Percentiles rank a stretch among this genome's conserved stretches.
Conservation (phyloP, 2,888 invertebrate genomes). For the Monochamus alternatus region DNA sequence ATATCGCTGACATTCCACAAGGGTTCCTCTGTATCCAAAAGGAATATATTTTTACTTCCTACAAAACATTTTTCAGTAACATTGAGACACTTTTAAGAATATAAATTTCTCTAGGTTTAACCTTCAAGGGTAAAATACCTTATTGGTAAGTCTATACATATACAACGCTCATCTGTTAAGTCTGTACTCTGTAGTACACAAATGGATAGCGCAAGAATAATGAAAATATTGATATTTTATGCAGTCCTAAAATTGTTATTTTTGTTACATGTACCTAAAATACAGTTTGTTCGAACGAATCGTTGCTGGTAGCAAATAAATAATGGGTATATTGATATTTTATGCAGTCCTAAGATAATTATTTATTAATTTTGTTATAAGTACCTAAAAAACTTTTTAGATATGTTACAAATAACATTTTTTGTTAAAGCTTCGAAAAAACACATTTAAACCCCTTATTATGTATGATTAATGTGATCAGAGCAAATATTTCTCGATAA, state of each 20-base stretch:
- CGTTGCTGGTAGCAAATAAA: no score
- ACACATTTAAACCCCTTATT: no score
- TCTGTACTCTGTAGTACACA: neutral
- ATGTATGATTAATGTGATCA: no score
- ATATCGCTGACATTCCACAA: slow-evolving; percentile 64
- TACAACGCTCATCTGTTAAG: neutral
- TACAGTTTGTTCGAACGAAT: no score
- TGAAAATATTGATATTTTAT: slow-evolving; percentile 30
- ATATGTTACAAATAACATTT: no score
- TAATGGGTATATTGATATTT: slow-evolving; percentile 24
- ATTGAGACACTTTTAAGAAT: slow-evolving; percentile 56
- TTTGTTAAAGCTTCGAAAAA: no score
- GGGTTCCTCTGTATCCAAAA: slow-evolving; percentile 38
- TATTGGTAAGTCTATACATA: neutral
- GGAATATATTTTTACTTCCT: slow-evolving; percentile 41
- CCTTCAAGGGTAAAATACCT: slow-evolving; percentile 17
- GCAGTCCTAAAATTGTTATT: neutral
- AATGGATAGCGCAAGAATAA: neutral
- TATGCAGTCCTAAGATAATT: neutral
- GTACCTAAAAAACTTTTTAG: no score
- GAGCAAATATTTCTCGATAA: no score
- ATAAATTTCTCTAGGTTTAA: slow-evolving; percentile 42
- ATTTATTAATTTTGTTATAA: no score
- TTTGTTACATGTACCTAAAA: no score
- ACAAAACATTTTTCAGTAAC: slow-evolving; percentile 52